phyloP scores from a whole-genome alignment of 1,140 invertebrate genomes.

The Brachystomella parvula region DNA sequence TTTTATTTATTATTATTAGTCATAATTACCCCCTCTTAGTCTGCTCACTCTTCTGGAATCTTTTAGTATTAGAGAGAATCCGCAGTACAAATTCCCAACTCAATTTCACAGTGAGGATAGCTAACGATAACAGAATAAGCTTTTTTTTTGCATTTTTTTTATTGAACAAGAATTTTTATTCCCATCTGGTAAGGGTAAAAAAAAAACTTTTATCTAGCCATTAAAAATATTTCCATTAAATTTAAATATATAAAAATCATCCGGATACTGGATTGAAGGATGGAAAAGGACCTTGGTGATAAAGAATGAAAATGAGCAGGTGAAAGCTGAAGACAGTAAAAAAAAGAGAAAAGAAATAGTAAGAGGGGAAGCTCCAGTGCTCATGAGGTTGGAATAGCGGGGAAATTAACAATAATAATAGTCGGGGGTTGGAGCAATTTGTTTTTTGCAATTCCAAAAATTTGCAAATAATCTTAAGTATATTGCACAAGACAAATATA shows the following conservation, averaged over 20 bases:
- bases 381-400: neutral
- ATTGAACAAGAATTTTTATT: neutral
- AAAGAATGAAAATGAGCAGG: neutral
- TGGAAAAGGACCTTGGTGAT: neutral
- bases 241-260: neutral
- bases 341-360: conserved; percentile 17
- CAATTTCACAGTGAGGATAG: neutral
- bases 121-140: neutral
- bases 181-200: neutral
- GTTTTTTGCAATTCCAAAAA: neutral
- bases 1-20: neutral
- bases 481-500: neutral
- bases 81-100: too few species aligned
- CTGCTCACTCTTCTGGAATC: too few species aligned
- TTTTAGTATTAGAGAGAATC: too few species aligned
- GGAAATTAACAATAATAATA: neutral
- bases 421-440: neutral
- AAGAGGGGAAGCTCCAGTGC: conserved; percentile 6
- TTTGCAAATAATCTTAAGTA: neutral
- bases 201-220: neutral
- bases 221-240: neutral
- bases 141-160: conserved; percentile 2
- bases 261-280: neutral
- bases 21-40: neutral
- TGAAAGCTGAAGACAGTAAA: conserved; percentile 13